Evolutionary conservation across 2,113 vertebrate genomes (phyloP), one percentile per base, ranked within the genome.

Genomic region (Phaethornis superciliosus): DNA sequence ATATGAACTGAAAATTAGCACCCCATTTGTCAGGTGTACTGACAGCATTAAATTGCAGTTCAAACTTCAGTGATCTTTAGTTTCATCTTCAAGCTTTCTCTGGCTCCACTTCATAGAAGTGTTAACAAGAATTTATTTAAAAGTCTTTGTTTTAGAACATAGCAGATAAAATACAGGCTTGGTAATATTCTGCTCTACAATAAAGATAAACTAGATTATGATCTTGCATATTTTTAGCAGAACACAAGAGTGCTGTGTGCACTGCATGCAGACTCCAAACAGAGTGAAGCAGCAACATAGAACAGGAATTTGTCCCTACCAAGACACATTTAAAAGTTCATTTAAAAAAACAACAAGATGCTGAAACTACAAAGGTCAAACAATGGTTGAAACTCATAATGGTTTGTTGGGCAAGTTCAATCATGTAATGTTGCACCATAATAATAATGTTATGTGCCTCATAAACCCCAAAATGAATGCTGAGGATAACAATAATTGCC

Each of bases 251-350:
- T 28, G 40, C 85, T 64, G 33, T 6, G 15, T 46, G 32, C 4
- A 0, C 40, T n/a, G 28, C 19, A 8, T 8, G 5, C 35, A 37
- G 47, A 37, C 33, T 65, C 21, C 12, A 44, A 1, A 2, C 12
- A 21, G 37, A 60, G 32, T 26, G 40, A 40, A 56, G 58, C 3
- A 2, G 51, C 15, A 77, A 15, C 16, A 85, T 55, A 59, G 14
- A 67, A 23, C 28, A 49, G 54, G 12, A 28, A 5, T 7, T 3
- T 49, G 12, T 49, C 59, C 23, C 16, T 58, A 2, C 49, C 13
- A n/a, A 30, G 30, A 42, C 18, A 12, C 0, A 6, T n/a, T n/a
- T n/a, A n/a, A 21, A 51, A 49, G 27, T 32, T 56, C 15, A 16
- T n/a, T 70, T 80, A 13, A 87, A 82, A 77, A 9, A 12, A 63